Evolutionary conservation across 92 coral and sea anemone species (phyloP).

Genomic region (Epizoanthus rinbou): DNA sequence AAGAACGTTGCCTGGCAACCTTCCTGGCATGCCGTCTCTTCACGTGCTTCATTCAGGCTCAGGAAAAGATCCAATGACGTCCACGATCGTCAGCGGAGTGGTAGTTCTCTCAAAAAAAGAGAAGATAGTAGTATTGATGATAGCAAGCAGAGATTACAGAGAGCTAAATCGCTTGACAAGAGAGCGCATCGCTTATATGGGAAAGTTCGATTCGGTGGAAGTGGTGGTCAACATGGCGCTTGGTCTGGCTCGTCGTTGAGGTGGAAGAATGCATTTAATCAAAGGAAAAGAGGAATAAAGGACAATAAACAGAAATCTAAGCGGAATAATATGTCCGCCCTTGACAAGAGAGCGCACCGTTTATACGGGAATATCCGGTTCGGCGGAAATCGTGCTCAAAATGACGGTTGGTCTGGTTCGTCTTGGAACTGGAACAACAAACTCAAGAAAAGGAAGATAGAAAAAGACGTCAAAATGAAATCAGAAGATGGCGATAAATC

Average conservation of each 20-base stretch:
- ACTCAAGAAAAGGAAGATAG: background rate
- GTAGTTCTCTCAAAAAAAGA: background rate
- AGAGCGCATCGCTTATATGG: slow-evolving; percentile 31
- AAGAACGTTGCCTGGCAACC: background rate
- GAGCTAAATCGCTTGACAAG: slow-evolving; percentile 8
- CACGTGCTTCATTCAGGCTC: background rate
- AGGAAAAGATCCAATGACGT: background rate
- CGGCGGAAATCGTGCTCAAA: slow-evolving; percentile 8
- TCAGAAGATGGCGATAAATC: background rate
- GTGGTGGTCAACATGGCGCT: background rate
- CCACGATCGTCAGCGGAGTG: background rate
- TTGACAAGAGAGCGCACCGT: slow-evolving; percentile 28
- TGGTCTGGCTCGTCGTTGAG: slow-evolving; percentile 20
- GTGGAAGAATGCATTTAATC: background rate
- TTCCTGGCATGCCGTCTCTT: too few species aligned
- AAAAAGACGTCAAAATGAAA: background rate
- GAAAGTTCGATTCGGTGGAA: slow-evolving; percentile 22
- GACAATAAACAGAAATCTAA: background rate
- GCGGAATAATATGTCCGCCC: background rate
- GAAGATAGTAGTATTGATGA: background rate
- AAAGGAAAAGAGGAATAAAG: background rate
- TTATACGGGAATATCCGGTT: slow-evolving; percentile 7
- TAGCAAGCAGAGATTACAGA: background rate
- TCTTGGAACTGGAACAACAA: background rate
- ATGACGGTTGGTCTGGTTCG: slow-evolving; percentile 1